A percentile compares a stretch with the other conserved stretches of the same genome.
Conservation (phyloP, 2,797 vertebrate genomes). For the Lacerta agilis region DNA sequence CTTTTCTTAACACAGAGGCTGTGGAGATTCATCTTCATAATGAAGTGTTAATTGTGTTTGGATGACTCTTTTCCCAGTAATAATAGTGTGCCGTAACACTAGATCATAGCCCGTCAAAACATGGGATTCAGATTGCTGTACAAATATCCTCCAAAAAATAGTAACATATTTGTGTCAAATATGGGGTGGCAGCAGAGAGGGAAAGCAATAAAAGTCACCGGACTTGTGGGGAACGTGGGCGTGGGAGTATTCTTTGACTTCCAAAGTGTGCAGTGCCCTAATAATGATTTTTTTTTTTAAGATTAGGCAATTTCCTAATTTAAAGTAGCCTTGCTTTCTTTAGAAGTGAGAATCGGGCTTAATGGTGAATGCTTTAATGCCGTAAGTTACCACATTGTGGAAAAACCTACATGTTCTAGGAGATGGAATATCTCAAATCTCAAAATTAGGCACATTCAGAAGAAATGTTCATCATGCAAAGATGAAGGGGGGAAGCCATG, state of each 20-base stretch:
- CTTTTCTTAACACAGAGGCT: conserved; percentile 19
- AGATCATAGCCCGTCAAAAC: conserved; percentile 23
- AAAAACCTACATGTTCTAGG: neutral
- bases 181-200: neutral
- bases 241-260: neutral
- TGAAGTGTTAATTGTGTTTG: conserved; percentile 50
- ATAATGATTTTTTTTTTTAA: neutral
- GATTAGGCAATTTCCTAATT: neutral
- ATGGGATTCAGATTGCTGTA: neutral
- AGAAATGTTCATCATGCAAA: neutral
- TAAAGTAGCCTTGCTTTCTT: neutral
- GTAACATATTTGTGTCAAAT: neutral
- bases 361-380: neutral
- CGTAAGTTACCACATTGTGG: neutral
- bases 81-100: neutral
- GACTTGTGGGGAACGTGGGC: neutral
- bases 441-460: neutral
- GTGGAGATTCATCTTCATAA: conserved; percentile 24
- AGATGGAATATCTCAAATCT: neutral
- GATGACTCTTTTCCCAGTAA: conserved; percentile 10
- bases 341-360: neutral
- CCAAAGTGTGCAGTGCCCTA: neutral
- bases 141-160: conserved; percentile 17
- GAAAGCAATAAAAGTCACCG: neutral
- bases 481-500: neutral